phyloP scores from a whole-genome alignment of 2,113 vertebrate genomes.

The Phylloscopus trochiloides region DNA sequence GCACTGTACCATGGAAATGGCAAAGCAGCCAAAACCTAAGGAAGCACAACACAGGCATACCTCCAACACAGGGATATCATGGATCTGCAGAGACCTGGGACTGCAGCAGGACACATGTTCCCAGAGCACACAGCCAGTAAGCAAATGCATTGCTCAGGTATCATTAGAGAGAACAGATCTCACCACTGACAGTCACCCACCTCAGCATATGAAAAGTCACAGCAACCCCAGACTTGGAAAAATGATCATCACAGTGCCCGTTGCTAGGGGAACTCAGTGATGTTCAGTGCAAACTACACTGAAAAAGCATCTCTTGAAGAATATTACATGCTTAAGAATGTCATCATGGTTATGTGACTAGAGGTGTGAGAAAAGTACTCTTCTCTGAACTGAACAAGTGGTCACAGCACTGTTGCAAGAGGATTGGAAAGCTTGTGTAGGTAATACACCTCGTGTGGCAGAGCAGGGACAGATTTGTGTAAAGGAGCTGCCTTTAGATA shows the following conservation, averaged over 20 bases:
- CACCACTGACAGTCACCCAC: not conserved
- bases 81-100: not conserved
- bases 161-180: not conserved
- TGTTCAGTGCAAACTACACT: not conserved
- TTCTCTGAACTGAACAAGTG: not conserved
- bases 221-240: not conserved
- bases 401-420: not conserved
- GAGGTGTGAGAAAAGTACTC: not conserved
- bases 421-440: not conserved
- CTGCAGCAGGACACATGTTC: not conserved
- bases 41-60: not conserved
- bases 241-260: not conserved
- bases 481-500: not conserved
- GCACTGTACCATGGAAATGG: not conserved
- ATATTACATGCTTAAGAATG: not conserved
- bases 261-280: not conserved
- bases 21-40: not conserved
- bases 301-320: not conserved
- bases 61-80: rapidly evolving
- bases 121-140: not conserved
- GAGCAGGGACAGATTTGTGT: not conserved
- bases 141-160: not conserved
- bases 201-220: not conserved
- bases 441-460: not conserved
- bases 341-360: not conserved